Base-by-base conservation (phyloP, 2,888 invertebrate species). In the Achlya flavicornis region DNA sequence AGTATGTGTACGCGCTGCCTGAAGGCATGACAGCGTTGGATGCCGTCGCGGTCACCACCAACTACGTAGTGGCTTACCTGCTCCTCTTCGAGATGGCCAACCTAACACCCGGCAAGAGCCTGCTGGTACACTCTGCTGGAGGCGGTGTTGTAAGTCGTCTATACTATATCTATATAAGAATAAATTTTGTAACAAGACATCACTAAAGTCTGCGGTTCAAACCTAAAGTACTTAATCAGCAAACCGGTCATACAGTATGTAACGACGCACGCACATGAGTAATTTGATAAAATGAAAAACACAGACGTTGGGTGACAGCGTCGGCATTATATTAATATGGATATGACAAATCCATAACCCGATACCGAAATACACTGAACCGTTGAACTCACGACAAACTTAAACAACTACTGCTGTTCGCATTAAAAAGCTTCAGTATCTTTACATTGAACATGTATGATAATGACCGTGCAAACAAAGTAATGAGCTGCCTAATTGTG, bases 41-140 rank as follows among this genome's bases (percentile, higher is more conserved):
- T 78, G 98, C 97, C 1, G 97, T 97, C 7, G 97, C 97, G 19
- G 95, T 97, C 78, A 96, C 97, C 72, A 96, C 98, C 94, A 97
- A 97, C 91, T 98, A 97, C 88, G 95, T 97, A 70, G 97, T 98
- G 8, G 98, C 98, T 26, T 96, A 98, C 86, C 96, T 97, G 77
- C 94, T 98, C 76, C 95, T 98, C 62, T 97, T 97, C 90, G 97
- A 98, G 84, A 94, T 97, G 87, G 97, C 97, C 64, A 96, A 96
- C 76, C 92, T 98, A 61, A 94, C 96, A 14, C 95, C 96, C 43
- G 97, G 97, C 73, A 97, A 97, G 92, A 97, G 96, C 70, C 94
- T 98, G 11, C 94, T 98, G 66, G 95, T 98, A 14, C 97, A 98
- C 86, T 97, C 97, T 43, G 97, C 97, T 76, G 98, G 97, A 43